phyloP scores from a whole-genome alignment of 1,140 invertebrate genomes.

The Helicoverpa zea region DNA sequence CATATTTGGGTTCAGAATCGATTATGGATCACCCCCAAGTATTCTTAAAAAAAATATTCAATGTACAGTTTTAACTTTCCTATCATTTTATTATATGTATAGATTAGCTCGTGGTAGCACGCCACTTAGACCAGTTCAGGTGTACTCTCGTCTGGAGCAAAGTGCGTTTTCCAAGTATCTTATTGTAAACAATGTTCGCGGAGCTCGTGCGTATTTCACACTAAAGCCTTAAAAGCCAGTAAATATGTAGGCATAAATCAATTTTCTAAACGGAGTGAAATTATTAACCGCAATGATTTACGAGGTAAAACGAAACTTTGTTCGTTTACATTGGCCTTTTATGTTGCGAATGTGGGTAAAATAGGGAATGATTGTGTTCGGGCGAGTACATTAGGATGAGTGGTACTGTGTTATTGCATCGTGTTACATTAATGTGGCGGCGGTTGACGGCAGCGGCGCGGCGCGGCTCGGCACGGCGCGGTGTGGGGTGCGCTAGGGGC shows the following conservation, averaged over 20 bases:
- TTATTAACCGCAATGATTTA: conserved; percentile 76
- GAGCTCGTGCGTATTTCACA: conserved; percentile 64
- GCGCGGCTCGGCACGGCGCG: conserved; percentile 19
- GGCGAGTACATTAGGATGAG: conserved; percentile 73
- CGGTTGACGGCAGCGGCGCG: conserved; percentile 54
- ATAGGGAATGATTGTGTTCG: conserved; percentile 57
- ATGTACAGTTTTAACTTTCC: too few relatives aligned
- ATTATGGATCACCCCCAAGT: too few relatives aligned
- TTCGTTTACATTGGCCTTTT: conserved; percentile 51
- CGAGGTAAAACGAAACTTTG: conserved; percentile 64
- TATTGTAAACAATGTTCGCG: conserved; percentile 37
- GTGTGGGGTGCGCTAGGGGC: conserved; percentile 61
- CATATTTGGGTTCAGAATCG: too few relatives aligned
- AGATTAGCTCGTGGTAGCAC: too few relatives aligned
- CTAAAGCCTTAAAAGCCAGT: conserved; percentile 75
- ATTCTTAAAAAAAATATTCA: too few relatives aligned
- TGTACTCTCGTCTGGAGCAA: not conserved
- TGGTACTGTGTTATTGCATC: conserved; percentile 77
- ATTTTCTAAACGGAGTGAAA: conserved; percentile 73
- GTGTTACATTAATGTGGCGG: conserved; percentile 75
- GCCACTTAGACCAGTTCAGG: not conserved
- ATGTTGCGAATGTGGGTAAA: conserved; percentile 52
- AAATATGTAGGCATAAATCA: conserved; percentile 80
- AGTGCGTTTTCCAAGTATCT: conserved; percentile 26
- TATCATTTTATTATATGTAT: too few relatives aligned